Conservation (phyloP, 2,888 invertebrate genomes). For the Lamellibrachia satsuma region DNA sequence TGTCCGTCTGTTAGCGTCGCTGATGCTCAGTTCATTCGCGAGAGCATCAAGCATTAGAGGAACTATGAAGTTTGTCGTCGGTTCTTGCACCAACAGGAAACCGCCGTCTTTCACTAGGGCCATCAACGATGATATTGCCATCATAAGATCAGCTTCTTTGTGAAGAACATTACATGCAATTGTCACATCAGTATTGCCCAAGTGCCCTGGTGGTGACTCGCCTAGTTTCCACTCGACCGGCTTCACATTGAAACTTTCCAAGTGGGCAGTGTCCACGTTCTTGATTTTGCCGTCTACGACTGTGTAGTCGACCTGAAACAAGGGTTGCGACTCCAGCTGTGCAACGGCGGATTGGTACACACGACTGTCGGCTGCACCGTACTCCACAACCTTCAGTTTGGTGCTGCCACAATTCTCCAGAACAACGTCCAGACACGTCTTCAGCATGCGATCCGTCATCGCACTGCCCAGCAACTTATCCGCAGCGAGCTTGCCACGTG, state of each 20-base stretch:
- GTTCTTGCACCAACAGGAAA: constrained; percentile 65
- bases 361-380: constrained; percentile 29
- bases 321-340: constrained; percentile 75
- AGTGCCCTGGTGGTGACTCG: constrained; percentile 64
- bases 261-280: constrained; percentile 54
- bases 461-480: constrained; percentile 48
- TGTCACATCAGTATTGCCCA: constrained; percentile 49
- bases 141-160: constrained; percentile 44
- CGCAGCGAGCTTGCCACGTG: neutral
- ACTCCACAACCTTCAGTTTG: constrained; percentile 79
- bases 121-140: constrained; percentile 47
- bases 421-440: constrained; percentile 74
- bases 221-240: constrained; percentile 73
- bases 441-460: constrained; percentile 48
- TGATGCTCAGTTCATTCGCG: constrained; percentile 41
- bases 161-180: constrained; percentile 54
- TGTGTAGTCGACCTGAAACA: constrained; percentile 72
- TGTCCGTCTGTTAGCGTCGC: constrained; percentile 35
- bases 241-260: constrained; percentile 74
- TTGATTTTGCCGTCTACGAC: constrained; percentile 70
- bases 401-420: constrained; percentile 79
- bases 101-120: constrained; percentile 73
- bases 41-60: constrained; percentile 49
- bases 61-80: constrained; percentile 60
- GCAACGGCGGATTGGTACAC: constrained; percentile 46